Evolutionary conservation across 2,113 vertebrate genomes (phyloP).

Genomic region (Thymallus thymallus): DNA sequence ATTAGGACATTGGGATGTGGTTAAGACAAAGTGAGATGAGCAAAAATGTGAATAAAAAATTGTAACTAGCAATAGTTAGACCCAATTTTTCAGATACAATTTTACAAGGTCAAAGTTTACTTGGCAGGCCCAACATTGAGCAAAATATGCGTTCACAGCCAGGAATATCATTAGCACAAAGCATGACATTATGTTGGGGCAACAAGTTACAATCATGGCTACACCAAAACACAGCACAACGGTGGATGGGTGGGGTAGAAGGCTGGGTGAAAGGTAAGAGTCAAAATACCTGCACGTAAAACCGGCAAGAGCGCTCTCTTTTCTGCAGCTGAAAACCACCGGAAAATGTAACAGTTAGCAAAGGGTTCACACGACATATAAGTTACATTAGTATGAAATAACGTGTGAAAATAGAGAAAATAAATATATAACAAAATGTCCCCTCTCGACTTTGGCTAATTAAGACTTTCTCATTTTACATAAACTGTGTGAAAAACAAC

Average conservation of each 20-base stretch:
- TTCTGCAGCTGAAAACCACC: slow-evolving; percentile 95
- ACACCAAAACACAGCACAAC: not conserved
- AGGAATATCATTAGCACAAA: not conserved
- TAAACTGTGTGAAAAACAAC: too few relatives aligned
- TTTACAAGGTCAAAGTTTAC: not conserved
- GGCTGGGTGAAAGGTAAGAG: not conserved
- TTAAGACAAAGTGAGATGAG: not conserved
- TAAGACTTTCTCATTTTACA: too few relatives aligned
- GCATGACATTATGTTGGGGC: not conserved
- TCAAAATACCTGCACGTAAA: slow-evolving; percentile 95
- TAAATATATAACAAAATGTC: not conserved
- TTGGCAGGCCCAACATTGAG: not conserved
- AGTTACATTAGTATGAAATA: slow-evolving; percentile 24
- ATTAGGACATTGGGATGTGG: not conserved
- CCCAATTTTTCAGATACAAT: too few relatives aligned
- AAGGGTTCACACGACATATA: slow-evolving; percentile 21
- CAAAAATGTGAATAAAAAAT: not conserved
- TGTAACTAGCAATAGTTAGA: too few relatives aligned
- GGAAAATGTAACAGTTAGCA: slow-evolving; percentile 62
- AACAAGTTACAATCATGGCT: not conserved
- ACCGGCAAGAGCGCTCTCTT: slow-evolving; percentile 97
- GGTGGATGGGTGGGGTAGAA: not conserved
- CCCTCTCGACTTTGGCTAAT: too few relatives aligned
- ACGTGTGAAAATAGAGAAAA: slow-evolving; percentile 4
- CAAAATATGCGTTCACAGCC: not conserved